phyloP scores from a whole-genome alignment of 1,140 invertebrate genomes.

The Lordiphosa clarofinis region DNA sequence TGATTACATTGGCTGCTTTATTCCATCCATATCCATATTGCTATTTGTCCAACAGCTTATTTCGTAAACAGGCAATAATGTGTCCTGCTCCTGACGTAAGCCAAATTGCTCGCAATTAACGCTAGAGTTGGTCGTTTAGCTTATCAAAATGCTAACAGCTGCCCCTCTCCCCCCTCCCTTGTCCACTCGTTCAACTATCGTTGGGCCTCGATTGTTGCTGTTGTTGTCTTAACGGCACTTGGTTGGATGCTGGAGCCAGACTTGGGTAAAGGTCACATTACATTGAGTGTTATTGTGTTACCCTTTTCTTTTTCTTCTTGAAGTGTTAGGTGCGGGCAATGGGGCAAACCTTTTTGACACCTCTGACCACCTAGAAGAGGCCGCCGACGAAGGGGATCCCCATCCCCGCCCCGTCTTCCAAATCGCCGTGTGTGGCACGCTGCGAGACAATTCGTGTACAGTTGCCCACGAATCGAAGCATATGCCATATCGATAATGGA shows the following conservation, averaged over 20 bases:
- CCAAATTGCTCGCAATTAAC: too few relatives aligned
- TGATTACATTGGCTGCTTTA: too few relatives aligned
- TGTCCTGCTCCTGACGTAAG: too few relatives aligned
- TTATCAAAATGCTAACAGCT: too few relatives aligned
- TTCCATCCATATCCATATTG: too few relatives aligned
- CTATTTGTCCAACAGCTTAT: too few relatives aligned
- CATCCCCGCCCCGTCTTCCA: too few relatives aligned
- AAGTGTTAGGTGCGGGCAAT: conserved; percentile 32
- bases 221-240: conserved; percentile 35
- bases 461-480: background rate
- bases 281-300: background rate
- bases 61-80: too few relatives aligned
- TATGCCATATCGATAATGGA: conserved; percentile 44
- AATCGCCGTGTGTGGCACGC: conserved; percentile 8
- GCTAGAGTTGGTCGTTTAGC: too few relatives aligned
- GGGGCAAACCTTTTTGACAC: conserved; percentile 33
- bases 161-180: too few relatives aligned
- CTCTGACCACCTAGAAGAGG: conserved; percentile 32
- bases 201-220: background rate
- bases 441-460: too few relatives aligned
- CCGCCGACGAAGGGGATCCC: background rate
- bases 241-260: background rate
- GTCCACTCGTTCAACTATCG: too few relatives aligned
- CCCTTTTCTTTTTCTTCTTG: conserved; percentile 9
- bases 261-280: conserved; percentile 7